Base-by-base conservation (phyloP, 2,113 vertebrate genomes). In the Acinonyx jubatus region DNA sequence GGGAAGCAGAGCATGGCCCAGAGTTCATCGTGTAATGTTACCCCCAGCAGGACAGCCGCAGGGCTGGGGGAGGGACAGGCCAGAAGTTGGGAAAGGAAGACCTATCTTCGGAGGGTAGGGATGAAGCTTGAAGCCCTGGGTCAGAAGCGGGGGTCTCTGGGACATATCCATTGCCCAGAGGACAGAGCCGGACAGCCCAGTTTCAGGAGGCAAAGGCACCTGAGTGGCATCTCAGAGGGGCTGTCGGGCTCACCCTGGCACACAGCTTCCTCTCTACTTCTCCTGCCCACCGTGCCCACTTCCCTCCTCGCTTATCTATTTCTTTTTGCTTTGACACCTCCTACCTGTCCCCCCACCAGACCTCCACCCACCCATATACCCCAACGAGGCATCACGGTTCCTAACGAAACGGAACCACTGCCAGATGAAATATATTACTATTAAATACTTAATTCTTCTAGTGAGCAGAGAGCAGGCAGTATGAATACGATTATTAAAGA, bases 401-500 rank as follows among this genome's bases (percentile, higher is more conserved):
- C 99, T 99, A 99, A 99, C 99, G 98, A 99, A 99, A 99, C 96
- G 98, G 99, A 99, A 99, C 99, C 98, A 98, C 98, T 98, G 99
- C 98, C 99, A 99, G 99, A 99, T 99, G 99, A 99, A 99, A 99
- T 99, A 99, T 99, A 99, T 99, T 99, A 99, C 99, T 99, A 99
- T 99, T 99, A 99, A 99, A 99, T 99, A 99, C 98, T 99, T 99
- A 99, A 99, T 99, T 99, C 99, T 99, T 99, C 99, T 98, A 99
- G 99, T 99, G 99, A 99, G 99, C 98, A 98, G 99, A 99, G 99
- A 99, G 99, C 98, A 99, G 99, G 98, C 99, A 99, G 99, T 98
- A 99, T 99, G 99, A 99, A 99, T 99, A 99, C 98, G 99, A 99
- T 99, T 99, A 99, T 99, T 99, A 99, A 99, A 99, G 99, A 99